Percentiles rank a stretch among this genome's conserved stretches.
phyloP scores from a whole-genome alignment of 1,140 invertebrate genomes.

The Plodia interpunctella region DNA sequence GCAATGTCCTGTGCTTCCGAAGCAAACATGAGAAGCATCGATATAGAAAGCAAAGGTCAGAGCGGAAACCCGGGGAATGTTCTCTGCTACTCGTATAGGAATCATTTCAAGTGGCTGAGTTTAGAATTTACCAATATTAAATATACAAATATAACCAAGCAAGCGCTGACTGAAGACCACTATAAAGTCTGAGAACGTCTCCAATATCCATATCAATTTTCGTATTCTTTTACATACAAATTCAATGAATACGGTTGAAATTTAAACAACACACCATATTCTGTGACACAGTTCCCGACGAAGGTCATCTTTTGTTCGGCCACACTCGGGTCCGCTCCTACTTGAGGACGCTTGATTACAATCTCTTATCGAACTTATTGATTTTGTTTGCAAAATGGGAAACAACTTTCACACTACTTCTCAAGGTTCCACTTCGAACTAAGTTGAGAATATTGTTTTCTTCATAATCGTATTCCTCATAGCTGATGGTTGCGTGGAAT shows the following conservation, averaged over 20 bases:
- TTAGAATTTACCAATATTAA: neutral
- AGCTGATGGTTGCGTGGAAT: no score
- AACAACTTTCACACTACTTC: neutral
- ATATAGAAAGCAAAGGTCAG: neutral
- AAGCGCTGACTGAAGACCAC: no score
- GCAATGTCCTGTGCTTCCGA: neutral
- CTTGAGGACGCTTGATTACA: neutral
- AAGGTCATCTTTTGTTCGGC: neutral
- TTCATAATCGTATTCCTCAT: no score
- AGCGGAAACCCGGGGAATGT: neutral
- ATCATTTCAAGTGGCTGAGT: neutral
- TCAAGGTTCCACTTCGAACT: neutral
- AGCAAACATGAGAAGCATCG: neutral
- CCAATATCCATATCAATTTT: no score
- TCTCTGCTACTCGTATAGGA: neutral
- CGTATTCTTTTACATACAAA: no score
- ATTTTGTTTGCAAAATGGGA: neutral
- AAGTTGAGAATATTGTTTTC: neutral
- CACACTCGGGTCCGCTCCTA: neutral
- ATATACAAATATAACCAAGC: no score
- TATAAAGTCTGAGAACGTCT: no score
- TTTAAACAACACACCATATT: neutral
- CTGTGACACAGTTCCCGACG: neutral
- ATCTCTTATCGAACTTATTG: neutral
- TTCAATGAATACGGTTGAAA: neutral